Base-by-base conservation (phyloP, 2,797 vertebrate genomes). In the Sphenopsis melanotis region DNA sequence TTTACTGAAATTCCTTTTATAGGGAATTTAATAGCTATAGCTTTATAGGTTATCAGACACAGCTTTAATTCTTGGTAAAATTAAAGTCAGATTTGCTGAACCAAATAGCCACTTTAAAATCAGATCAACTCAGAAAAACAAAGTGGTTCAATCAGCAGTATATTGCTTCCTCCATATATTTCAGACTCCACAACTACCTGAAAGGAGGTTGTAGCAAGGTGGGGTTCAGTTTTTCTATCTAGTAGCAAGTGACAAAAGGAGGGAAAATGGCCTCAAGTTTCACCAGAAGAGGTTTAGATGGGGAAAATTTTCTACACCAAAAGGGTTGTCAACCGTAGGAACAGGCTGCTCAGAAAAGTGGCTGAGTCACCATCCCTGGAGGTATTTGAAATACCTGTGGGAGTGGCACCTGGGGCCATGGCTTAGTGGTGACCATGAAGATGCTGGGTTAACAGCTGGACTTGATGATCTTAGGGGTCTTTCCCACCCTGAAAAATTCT, bases 341-440 rank as follows among this genome's bases (percentile, higher is more conserved):
- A 34, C 2, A 13, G 14, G 24, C 37, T 64, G 17, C 30, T 19
- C 26, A 68, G 16, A 32, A 23, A 56, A 50, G 50, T 22, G 20
- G 3, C 22, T 22, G 56, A 37, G 10, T 37, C 64, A 39, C 42
- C 15, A 10, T 37, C 10, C 64, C n/a, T 56, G 64, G 17, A 50
- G 17, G 12, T 26, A 34, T 39, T 76, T 49, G 24, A 76, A 49
- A n/a, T 20, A n/a, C 0, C 0, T 30, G 15, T 44, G 36, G 10
- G 30, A n/a, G 11, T 37, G 23, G 15, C 27, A 32, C 22, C 1
- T 23, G 26, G 8, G 15, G 7, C 15, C 11, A 4, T 22, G 23
- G 4, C 24, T 63, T n/a, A 37, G 36, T 50, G 42, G 10, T n/a
- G 29, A 56, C 24, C 15, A n/a, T 20, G 26, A 16, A 24, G 20